Evolutionary conservation across 1,140 invertebrate genomes (phyloP), one percentile per base, ranked within the genome.

Genomic region (Drosophila mayri): DNA sequence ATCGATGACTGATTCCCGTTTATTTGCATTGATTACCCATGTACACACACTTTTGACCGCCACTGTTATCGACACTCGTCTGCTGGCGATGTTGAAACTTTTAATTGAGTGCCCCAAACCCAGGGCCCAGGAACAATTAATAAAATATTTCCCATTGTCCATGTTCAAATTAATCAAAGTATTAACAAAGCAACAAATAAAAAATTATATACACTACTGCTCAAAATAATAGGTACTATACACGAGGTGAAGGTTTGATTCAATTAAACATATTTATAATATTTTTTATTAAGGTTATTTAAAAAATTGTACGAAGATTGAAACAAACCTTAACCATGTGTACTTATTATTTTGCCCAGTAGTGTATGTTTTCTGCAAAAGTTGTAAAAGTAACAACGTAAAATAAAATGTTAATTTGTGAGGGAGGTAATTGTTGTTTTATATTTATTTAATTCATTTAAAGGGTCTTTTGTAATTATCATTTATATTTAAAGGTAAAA

Each of bases 11-110:
- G 75, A 75, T 80, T 73, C 78, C 61, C 74, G 71, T 52, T 88
- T 61, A 72, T 84, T 75, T 76, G 75, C 79, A 88, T 85, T 84
- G 80, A 88, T 84, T 83, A 77, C 73, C 64, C 73, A 47, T 87
- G 76, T 73, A 72, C 79, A 63, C 72, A 83, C 66, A 80, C 84
- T 88, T 80, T 71, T 20, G n/a, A 65, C 50, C 58, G 81, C 76
- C 68, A 90, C 85, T 88, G 77, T 85, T 88, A 88, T 88, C 85
- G 85, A 85, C 85, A 90, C 77, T 81, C 85, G 68, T 75, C 67
- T 65, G 76, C 73, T 68, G 79, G 18, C 52, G 84, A 68, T 81
- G 81, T 73, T 85, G 63, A 88, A 88, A 88, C 85, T 88, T 88
- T 88, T 88, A 88, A 88, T 88, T 90, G 85, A 72, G 52, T 44